Conservation (phyloP, 2,113 vertebrate genomes). For the Todiramphus chloris region DNA sequence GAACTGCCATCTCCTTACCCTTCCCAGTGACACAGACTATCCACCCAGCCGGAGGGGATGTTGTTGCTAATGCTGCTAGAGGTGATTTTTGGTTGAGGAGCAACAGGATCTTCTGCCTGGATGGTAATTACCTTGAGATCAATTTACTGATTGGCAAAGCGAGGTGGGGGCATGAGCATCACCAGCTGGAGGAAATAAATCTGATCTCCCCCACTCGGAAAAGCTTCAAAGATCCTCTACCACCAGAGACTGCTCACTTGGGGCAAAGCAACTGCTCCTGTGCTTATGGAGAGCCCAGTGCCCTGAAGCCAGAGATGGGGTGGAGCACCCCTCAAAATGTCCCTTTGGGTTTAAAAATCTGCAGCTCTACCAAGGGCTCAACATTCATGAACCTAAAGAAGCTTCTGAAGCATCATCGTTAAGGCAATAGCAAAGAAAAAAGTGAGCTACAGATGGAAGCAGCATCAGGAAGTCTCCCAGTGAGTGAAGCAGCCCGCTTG, state of each 20-base stretch:
- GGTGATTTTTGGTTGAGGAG: no score
- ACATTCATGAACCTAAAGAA: neutral
- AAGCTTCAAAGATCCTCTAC: neutral
- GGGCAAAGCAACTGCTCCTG: neutral
- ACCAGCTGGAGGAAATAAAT: neutral
- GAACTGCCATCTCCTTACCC: neutral
- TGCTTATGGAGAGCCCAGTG: neutral
- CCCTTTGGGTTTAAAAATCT: neutral
- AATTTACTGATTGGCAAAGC: neutral
- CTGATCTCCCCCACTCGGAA: neutral
- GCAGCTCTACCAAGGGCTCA: neutral
- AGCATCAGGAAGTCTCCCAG: neutral
- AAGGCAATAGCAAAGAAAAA: neutral
- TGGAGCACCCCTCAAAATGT: neutral
- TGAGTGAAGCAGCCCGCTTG: neutral
- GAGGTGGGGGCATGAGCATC: neutral
- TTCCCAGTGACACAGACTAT: accelerated
- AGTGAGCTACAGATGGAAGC: neutral
- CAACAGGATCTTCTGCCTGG: neutral
- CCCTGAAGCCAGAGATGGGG: neutral
- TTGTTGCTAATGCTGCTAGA: neutral
- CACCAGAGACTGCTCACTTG: accelerated
- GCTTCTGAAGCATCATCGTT: neutral
- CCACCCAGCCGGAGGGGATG: neutral
- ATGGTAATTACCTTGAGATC: neutral